A percentile compares a stretch with the other conserved stretches of the same genome.
Evolutionary conservation across 1,140 invertebrate species (phyloP).

Genomic region (Rhopalosiphum maidis): DNA sequence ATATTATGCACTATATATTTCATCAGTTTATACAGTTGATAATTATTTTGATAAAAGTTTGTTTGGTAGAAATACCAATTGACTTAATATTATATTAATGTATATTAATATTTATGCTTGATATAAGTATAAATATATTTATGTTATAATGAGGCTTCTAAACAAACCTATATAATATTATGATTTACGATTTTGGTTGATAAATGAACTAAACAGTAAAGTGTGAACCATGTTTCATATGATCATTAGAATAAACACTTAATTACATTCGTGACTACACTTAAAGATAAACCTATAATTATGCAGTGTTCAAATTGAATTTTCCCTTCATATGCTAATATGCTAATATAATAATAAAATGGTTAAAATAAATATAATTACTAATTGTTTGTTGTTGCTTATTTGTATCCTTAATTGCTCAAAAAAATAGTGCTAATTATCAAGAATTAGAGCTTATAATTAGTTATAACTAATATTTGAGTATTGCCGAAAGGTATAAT

Average conservation of each 20-base stretch:
- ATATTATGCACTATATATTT: too few relatives aligned
- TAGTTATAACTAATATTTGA: not conserved
- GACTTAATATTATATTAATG: too few relatives aligned
- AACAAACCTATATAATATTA: not conserved
- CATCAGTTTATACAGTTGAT: too few relatives aligned
- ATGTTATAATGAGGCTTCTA: not conserved
- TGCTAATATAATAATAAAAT: not conserved
- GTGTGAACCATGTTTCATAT: not conserved
- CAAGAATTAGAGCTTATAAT: not conserved
- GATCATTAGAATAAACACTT: not conserved
- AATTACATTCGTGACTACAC: not conserved
- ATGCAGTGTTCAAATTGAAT: not conserved
- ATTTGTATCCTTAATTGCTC: not conserved
- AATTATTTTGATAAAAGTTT: too few relatives aligned
- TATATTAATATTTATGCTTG: too few relatives aligned
- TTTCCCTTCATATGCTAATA: not conserved
- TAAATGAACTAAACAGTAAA: not conserved
- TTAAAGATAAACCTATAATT: not conserved
- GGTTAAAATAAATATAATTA: not conserved
- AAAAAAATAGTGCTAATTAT: too few relatives aligned
- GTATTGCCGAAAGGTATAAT: too few relatives aligned
- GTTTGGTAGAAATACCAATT: too few relatives aligned
- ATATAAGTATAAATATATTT: too few relatives aligned
- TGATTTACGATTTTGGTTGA: not conserved
- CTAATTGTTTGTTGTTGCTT: not conserved